A percentile compares a stretch with the other conserved stretches of the same genome.
These are phyloP conservation scores for Apodemus agrarius DNA, from an alignment of 2,797 vertebrate species.

Conservation along the genomic window DNA sequence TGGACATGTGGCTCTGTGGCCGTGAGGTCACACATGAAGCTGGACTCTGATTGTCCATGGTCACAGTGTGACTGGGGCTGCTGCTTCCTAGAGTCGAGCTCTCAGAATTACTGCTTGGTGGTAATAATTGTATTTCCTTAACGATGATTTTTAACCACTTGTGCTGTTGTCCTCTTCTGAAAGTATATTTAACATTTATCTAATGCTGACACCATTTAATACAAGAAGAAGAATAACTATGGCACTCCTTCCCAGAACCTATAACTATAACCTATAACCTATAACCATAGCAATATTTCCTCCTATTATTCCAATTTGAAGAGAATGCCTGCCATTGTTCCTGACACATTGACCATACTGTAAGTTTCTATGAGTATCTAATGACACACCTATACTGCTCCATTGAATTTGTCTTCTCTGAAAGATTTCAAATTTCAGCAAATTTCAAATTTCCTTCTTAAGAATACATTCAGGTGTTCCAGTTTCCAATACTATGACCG, in stretches of 20 bases:
- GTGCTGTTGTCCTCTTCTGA: neutral
- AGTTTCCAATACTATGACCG: neutral
- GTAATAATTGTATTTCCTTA: neutral
- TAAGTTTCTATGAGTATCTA: neutral
- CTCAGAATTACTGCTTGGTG: neutral
- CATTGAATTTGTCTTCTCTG: neutral
- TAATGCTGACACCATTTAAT: neutral
- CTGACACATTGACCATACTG: neutral
- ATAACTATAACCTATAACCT: no score
- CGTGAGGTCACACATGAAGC: neutral
- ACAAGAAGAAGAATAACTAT: neutral
- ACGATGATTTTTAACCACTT: neutral
- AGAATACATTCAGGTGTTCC: neutral
- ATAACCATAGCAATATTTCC: neutral
- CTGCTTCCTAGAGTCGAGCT: neutral
- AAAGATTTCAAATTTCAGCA: constrained; percentile 31
- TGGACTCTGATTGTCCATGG: neutral
- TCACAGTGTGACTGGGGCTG: neutral
- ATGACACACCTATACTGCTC: neutral
- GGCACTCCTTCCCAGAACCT: neutral
- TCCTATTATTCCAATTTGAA: neutral
- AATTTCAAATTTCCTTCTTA: constrained; percentile 27
- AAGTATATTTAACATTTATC: constrained; percentile 23
- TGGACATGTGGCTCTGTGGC: neutral
- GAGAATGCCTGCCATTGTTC: neutral